Evolutionary conservation across 64 coral and sea anemone species (phyloP).

Genomic region (Porites lutea): DNA sequence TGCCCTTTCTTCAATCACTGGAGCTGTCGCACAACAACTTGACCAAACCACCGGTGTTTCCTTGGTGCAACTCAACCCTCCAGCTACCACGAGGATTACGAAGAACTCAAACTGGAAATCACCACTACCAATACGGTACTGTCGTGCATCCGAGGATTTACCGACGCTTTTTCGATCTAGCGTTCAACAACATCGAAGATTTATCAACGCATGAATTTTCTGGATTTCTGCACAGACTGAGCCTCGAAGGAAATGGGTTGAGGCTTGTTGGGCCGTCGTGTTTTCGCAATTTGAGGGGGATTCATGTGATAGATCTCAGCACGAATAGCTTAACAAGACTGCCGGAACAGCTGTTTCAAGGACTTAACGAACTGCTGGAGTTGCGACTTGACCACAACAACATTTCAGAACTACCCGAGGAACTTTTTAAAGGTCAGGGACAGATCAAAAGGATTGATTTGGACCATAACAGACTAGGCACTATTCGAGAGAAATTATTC

Average conservation of each 20-base stretch:
- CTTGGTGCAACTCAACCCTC: constrained; percentile 49
- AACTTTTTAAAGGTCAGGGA: constrained; percentile 40
- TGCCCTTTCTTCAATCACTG: constrained; percentile 78
- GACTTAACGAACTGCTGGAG: constrained; percentile 26
- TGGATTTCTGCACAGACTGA: constrained; percentile 67
- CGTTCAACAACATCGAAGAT: constrained; percentile 74
- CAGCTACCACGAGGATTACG: constrained; percentile 64
- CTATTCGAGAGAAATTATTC: constrained; percentile 29
- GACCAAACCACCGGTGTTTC: constrained; percentile 64
- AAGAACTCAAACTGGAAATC: constrained; percentile 40
- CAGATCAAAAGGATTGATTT: constrained; percentile 54
- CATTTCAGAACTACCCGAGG: constrained; percentile 32
- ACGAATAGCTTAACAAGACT: constrained; percentile 45
- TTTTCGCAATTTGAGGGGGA: constrained; percentile 38
- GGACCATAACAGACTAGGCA: constrained; percentile 42
- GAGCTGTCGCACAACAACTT: constrained; percentile 49
- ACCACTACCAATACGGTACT: constrained; percentile 63
- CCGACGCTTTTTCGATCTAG: constrained; percentile 70
- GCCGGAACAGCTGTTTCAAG: constrained; percentile 56
- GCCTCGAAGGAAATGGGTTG: constrained; percentile 69
- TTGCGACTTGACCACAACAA: constrained; percentile 69
- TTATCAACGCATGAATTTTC: constrained; percentile 51
- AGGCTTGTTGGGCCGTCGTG: constrained; percentile 26
- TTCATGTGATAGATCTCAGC: constrained; percentile 77
- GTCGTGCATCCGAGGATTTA: constrained; percentile 56